Base-by-base conservation (phyloP, 2,797 vertebrate species). In the Labeo calbasu region DNA sequence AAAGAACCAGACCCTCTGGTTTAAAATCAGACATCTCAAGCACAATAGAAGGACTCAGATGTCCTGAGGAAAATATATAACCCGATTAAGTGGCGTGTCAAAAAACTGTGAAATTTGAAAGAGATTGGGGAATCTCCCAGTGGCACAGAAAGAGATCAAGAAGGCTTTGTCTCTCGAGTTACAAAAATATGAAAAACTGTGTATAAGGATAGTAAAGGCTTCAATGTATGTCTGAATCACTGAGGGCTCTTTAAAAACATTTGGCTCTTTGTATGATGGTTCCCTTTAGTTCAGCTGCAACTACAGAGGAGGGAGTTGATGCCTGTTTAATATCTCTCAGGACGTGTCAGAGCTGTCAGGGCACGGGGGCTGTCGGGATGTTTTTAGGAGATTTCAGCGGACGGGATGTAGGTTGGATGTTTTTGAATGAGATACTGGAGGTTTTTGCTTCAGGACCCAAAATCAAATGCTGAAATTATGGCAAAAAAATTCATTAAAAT, bases 301-400 rank as follows among this genome's bases (percentile, higher is more conserved):
- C 43, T 55, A 69, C n/a, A 71, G 83, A 13, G 25, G n/a, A 10
- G 80, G 77, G 57, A 68, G 81, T 61, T 50, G 40, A 68, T 14
- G 69, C 57, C 84, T 84, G 82, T 46, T 81, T 77, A 65, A 40
- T 19, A 3, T 86, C 86, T 55, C 85, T 65, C 51, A 71, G 77
- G 68, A 84, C 8, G 51, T 32, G 46, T 77, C 82, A 61, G 68
- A 81, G 23, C 55, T 70, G 61, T 61, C 65, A 65, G 40, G 43
- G 51, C 46, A 61, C 61, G 11, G 81, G 63, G 40, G 46, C 55
- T 19, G 46, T 25, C 23, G 36, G 77, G 70, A 71, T 55, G 61
- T 76, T 76, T 82, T 63, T 72, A 28, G 15, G 50, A 68, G 61
- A 46, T 63, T 51, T 77, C 28, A 21, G 17, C 63, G 3, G 32